phyloP scores from a whole-genome alignment of 2,888 invertebrate species.

The Apodemia mormo region DNA sequence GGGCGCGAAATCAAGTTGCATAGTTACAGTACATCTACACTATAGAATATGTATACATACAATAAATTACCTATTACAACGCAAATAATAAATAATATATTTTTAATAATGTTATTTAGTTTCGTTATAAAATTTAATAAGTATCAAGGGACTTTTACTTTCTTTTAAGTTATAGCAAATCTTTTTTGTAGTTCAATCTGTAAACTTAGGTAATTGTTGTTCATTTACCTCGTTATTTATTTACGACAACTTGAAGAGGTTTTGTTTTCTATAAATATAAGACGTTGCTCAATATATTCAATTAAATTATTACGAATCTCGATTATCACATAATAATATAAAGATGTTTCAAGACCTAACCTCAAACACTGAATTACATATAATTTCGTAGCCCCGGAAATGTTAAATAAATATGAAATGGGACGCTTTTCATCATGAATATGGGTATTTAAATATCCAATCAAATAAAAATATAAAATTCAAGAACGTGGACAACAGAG shows the following conservation, averaged over 20 bases:
- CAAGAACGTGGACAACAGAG: constrained; percentile 67
- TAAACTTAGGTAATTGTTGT: neutral
- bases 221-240: neutral
- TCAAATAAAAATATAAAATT: neutral
- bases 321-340: neutral
- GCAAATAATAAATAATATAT: constrained; percentile 14
- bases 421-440: neutral
- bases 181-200: neutral
- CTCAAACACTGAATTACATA: constrained; percentile 50
- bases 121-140: neutral
- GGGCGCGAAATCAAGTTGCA: constrained; percentile 76
- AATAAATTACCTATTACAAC: constrained; percentile 16
- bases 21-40: constrained; percentile 43
- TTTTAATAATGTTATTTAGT: neutral
- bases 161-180: neutral
- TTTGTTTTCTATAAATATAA: neutral
- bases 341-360: constrained; percentile 58
- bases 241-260: neutral
- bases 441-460: neutral
- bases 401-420: neutral
- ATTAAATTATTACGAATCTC: neutral
- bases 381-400: neutral
- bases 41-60: constrained; percentile 1
- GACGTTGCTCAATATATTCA: neutral
- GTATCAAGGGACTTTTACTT: neutral